Percentiles rank a stretch among this genome's conserved stretches.
phyloP scores from a whole-genome alignment of 2,113 vertebrate genomes.

The Naja naja region DNA sequence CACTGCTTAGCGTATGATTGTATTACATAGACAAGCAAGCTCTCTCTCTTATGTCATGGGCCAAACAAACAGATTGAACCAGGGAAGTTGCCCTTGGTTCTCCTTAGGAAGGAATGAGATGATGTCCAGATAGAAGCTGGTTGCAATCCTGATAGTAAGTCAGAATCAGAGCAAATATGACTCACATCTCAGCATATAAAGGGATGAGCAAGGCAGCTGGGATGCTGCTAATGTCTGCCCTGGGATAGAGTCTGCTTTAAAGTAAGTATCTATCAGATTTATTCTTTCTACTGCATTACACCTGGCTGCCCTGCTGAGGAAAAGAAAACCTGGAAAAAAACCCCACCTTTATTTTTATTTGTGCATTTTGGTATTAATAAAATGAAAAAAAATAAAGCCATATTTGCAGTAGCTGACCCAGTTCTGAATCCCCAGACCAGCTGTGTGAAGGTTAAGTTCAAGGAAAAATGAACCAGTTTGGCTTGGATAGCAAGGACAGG shows the following conservation, averaged over 20 bases:
- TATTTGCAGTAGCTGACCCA: constrained; percentile 31
- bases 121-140: background rate
- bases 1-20: background rate
- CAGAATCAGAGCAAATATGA: background rate
- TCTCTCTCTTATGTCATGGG: background rate
- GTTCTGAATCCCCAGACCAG: constrained; percentile 18
- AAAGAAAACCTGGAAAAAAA: background rate
- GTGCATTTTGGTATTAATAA: constrained; percentile 8
- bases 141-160: background rate
- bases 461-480: constrained; percentile 4
- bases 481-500: background rate
- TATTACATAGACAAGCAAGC: background rate
- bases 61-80: background rate
- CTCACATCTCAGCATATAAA: fast-evolving
- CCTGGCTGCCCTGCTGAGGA: background rate
- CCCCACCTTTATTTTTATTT: background rate
- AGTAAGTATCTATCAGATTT: background rate
- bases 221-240: background rate
- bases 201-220: background rate
- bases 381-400: background rate
- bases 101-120: background rate
- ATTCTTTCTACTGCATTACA: background rate
- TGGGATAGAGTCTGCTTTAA: background rate
- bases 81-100: background rate
- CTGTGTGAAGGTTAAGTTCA: background rate